Conservation (phyloP, 2,113 vertebrate species). For the Alouatta palliata region DNA sequence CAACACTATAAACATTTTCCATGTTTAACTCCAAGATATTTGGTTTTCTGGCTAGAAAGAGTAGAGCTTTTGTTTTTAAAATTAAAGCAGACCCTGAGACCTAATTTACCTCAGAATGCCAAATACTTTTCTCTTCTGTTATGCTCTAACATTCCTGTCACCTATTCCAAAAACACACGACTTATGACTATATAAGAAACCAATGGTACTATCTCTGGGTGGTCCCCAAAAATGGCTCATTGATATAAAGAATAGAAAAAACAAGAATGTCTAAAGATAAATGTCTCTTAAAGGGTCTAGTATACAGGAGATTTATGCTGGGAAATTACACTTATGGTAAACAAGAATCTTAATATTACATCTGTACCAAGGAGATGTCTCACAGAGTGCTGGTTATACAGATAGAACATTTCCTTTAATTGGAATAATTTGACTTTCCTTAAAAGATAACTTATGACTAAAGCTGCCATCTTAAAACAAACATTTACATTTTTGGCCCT, state of each 20-base stretch:
- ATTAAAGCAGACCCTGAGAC: constrained; percentile 75
- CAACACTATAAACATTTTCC: constrained; percentile 85
- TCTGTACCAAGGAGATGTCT: neutral
- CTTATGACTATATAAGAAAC: neutral
- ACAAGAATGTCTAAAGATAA: neutral
- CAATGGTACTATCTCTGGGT: neutral
- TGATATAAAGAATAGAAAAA: neutral
- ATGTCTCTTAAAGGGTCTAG: neutral
- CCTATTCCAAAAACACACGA: constrained; percentile 33
- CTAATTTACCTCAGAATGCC: constrained; percentile 64
- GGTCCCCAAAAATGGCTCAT: neutral
- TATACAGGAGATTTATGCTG: neutral
- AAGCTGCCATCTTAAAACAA: constrained; percentile 11
- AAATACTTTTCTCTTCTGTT: constrained; percentile 74
- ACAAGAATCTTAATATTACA: neutral
- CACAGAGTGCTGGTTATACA: neutral
- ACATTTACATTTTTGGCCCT: neutral
- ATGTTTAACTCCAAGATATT: constrained; percentile 82
- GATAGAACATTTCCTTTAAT: neutral
- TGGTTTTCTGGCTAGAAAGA: constrained; percentile 81
- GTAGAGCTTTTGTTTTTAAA: constrained; percentile 82
- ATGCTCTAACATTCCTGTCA: constrained; percentile 64
- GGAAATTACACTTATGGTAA: neutral
- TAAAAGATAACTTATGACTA: neutral
- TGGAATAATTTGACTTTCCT: constrained; percentile 14